A percentile compares a stretch with the other conserved stretches of the same genome.
phyloP scores from a whole-genome alignment of 2,113 vertebrate species.

The Lophius piscatorius region DNA sequence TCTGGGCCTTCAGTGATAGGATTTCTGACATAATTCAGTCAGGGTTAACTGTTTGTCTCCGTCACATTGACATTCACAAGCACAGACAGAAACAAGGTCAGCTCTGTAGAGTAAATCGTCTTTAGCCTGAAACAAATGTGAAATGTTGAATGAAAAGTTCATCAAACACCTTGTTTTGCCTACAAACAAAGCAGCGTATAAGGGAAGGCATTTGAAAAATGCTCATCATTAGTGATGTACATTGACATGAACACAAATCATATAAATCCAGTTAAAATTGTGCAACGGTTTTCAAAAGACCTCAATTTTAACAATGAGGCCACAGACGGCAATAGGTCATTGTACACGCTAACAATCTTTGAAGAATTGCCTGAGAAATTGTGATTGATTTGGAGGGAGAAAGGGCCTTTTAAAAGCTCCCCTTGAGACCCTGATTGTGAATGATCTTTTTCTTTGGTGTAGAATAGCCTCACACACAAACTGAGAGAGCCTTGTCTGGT shows the following conservation, averaged over 20 bases:
- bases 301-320: slow-evolving; percentile 34
- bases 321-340: slow-evolving; percentile 53
- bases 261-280: slow-evolving; percentile 11
- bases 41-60: slow-evolving; percentile 17
- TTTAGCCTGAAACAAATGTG: not conserved
- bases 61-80: slow-evolving; percentile 8
- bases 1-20: slow-evolving; percentile 24
- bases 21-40: slow-evolving; percentile 24
- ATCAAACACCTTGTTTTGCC: not conserved
- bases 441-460: slow-evolving; percentile 77
- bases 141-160: not conserved
- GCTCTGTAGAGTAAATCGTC: not conserved
- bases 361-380: slow-evolving; percentile 64
- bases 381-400: slow-evolving; percentile 67
- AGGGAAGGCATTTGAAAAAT: not conserved
- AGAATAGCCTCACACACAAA: slow-evolving; percentile 67
- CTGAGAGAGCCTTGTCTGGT: slow-evolving; percentile 76
- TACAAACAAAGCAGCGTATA: slow-evolving; percentile 3
- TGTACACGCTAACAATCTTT: slow-evolving; percentile 47
- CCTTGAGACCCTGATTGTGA: slow-evolving; percentile 72
- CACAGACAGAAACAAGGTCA: not conserved
- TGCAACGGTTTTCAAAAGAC: slow-evolving; percentile 27
- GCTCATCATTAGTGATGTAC: slow-evolving; percentile 6
- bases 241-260: slow-evolving; percentile 22
- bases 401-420: slow-evolving; percentile 55